Evolutionary conservation across 1,140 invertebrate species (phyloP), one percentile per base, ranked within the genome.

Genomic region (Calephelis virginiensis): DNA sequence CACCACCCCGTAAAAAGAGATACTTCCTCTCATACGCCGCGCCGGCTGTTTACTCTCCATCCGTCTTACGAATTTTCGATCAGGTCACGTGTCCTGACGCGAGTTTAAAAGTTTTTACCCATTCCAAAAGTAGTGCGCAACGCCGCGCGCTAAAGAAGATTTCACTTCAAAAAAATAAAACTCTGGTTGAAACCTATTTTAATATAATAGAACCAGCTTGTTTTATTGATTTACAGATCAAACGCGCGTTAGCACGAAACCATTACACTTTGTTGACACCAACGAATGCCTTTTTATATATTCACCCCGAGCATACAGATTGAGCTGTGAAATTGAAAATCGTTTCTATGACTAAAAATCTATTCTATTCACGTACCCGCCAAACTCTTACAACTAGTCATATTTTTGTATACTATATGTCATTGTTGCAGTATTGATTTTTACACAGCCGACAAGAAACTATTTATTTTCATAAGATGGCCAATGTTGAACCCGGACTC

Each of bases 251-350:
- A 83, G 78, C 86, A 86, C 80, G 81, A 85, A 86, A 86, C 84
- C 85, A 86, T 89, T 89, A 86, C 82, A 86, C 83, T 86, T 83
- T 88, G 83, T 88, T 88, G 85, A 86, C 85, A 83, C 75, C 85
- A 82, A 88, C 82, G 83, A 85, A 85, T 89, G 83, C 82, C 82
- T 83, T 84, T 84, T 87, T 86, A 89, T 81, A 85, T 86, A 89
- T 89, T 87, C 86, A 87, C 85, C 82, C 82, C 85, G 80, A 83
- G 79, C 85, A 83, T 80, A 84, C 81, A 87, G 85, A 90, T 87
- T 90, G 86, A 89, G 83, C 81, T 81, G 81, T 89, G 80, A 87
- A 89, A 90, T 89, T 87, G 83, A 87, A 90, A 90, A 90, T 86
- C 80, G 82, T 86, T 88, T 86, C 85, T 87, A 84, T 87, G 78